These are phyloP conservation scores for Trichopoda pennipes DNA, from an alignment of 2,888 invertebrate species.

Conservation along the genomic window DNA sequence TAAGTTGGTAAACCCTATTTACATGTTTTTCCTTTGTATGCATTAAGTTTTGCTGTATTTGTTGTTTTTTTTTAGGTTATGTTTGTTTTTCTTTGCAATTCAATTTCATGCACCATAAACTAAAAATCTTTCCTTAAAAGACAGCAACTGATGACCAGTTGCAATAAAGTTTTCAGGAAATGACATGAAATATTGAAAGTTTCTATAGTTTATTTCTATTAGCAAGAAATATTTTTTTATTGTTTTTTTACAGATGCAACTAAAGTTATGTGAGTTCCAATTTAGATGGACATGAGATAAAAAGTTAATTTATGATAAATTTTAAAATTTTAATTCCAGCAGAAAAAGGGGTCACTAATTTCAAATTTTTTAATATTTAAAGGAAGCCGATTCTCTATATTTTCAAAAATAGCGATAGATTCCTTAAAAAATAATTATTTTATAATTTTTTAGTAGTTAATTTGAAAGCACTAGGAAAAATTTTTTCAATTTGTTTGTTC, in stretches of 20 bases:
- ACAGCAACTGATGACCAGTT: conserved; percentile 63
- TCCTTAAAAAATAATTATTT: no score
- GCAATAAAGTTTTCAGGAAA: background rate
- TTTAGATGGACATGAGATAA: no score
- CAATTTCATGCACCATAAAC: conserved; percentile 67
- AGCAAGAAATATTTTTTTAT: background rate
- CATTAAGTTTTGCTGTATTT: conserved; percentile 17
- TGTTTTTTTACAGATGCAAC: background rate
- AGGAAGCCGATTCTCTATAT: no score
- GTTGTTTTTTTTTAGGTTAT: conserved; percentile 16
- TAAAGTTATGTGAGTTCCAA: background rate
- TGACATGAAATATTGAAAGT: background rate
- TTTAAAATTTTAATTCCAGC: no score
- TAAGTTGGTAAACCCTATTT: no score
- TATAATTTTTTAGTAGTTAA: no score
- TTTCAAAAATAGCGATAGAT: no score
- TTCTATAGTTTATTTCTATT: background rate
- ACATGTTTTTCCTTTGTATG: background rate
- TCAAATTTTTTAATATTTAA: no score
- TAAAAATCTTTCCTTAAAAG: conserved; percentile 30
- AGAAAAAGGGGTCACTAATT: no score
- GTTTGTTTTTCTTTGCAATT: conserved; percentile 50
- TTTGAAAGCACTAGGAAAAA: no score
- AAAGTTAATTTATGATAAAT: no score
- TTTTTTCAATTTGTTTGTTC: no score